Conservation (phyloP, 2,888 invertebrate species). For the Drosophila algonquin region DNA sequence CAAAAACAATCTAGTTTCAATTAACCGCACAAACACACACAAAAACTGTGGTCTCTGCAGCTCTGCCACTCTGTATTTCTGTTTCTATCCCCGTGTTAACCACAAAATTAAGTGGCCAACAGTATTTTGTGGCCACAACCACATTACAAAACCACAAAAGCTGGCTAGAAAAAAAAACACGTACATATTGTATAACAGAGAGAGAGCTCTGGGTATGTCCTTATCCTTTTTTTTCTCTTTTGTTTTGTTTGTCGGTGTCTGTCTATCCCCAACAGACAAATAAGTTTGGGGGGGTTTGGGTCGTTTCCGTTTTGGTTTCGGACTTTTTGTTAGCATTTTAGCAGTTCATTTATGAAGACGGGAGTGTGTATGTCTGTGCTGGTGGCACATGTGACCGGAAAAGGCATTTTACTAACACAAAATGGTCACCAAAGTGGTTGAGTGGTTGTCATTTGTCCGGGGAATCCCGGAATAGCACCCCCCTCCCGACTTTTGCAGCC, state of each 20-base stretch:
- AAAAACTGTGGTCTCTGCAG: conserved; percentile 11
- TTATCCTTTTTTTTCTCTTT: conserved; percentile 35
- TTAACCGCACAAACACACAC: conserved; percentile 47
- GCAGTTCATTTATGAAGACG: conserved; percentile 69
- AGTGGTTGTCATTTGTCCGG: conserved; percentile 27
- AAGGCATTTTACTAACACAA: conserved; percentile 60
- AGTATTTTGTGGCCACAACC: conserved; percentile 67
- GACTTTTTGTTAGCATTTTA: conserved; percentile 74
- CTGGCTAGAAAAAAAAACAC: conserved; percentile 31
- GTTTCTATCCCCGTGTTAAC: conserved; percentile 55
- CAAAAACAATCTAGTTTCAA: conserved; percentile 66
- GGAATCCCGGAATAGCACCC: conserved; percentile 1
- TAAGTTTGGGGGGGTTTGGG: conserved; percentile 49
- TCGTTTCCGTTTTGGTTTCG: conserved; percentile 51
- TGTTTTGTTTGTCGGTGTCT: conserved; percentile 27
- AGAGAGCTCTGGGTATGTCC: conserved; percentile 50
- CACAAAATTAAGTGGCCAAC: conserved; percentile 83
- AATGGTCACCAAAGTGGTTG: conserved; percentile 53
- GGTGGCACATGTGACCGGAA: conserved; percentile 61
- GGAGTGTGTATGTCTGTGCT: neutral
- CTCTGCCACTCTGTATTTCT: too few species aligned
- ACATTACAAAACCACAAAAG: conserved; percentile 35
- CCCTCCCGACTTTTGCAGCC: neutral
- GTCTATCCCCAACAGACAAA: conserved; percentile 65
- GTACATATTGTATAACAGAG: conserved; percentile 25